phyloP scores from a whole-genome alignment of 2,888 invertebrate species.

The Eupithecia pulchellata region DNA sequence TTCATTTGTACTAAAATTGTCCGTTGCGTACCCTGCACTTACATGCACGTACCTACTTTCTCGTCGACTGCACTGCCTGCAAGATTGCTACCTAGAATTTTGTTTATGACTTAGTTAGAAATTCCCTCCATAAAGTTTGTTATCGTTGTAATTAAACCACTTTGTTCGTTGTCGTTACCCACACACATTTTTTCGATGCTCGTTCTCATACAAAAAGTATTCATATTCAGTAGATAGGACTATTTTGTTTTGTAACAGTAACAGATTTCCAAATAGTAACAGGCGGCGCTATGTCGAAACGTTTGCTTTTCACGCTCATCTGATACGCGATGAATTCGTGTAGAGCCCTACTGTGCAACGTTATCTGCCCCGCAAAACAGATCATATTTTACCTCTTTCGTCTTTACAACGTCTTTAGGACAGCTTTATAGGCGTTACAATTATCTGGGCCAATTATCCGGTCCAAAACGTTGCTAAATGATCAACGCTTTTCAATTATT shows the following conservation, averaged over 20 bases:
- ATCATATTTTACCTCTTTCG: constrained; percentile 36
- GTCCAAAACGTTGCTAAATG: constrained; percentile 21
- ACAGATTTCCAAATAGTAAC: constrained; percentile 54
- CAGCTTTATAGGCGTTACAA: constrained; percentile 27
- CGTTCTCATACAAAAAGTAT: constrained; percentile 49
- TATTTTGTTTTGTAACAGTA: constrained; percentile 33
- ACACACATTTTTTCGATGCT: constrained; percentile 43
- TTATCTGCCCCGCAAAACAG: constrained; percentile 40
- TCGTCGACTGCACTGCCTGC: constrained; percentile 50
- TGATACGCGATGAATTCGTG: constrained; percentile 61
- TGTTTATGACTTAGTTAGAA: constrained; percentile 48
- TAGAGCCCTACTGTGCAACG: constrained; percentile 42
- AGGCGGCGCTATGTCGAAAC: constrained; percentile 56
- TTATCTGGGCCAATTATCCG: constrained; percentile 32
- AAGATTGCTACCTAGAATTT: constrained; percentile 50
- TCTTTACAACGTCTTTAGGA: constrained; percentile 15
- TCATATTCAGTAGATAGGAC: constrained; percentile 31
- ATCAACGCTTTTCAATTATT: constrained; percentile 10
- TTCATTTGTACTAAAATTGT: constrained; percentile 70
- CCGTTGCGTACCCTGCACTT: constrained; percentile 61
- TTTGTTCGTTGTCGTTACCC: constrained; percentile 44
- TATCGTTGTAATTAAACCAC: constrained; percentile 34
- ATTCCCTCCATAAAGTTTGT: constrained; percentile 36
- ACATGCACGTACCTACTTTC: constrained; percentile 64
- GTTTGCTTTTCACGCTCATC: constrained; percentile 59